Evolutionary conservation across 2,888 invertebrate genomes (phyloP), one percentile per base, ranked within the genome.

Genomic region (Ashinkailepas kermadecensis): DNA sequence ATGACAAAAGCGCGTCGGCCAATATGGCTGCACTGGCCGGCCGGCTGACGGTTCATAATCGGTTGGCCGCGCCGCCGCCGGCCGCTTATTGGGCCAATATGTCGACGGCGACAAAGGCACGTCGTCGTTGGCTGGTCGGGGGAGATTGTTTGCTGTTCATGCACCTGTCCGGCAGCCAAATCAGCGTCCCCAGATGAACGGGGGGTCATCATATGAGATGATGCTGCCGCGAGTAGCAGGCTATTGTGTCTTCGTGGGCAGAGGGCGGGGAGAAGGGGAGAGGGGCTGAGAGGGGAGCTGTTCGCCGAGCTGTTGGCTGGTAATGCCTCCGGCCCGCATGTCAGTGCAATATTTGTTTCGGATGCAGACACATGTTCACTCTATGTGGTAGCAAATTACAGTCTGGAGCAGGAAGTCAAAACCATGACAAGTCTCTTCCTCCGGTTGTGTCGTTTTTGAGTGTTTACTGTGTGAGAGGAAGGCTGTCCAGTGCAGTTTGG

Each of bases 71-170:
- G 70, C 70, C 12, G 70, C 70, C 70, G 70, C 1, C 70, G 7
- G 70, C 70, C 70, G 70, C 15, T 70, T 70, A 70, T 70, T 70
- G 70, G 70, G 70, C 70, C 39, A 25, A 23, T 70, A 23, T 39
- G 70, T 70, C 70, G 70, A 15, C 70, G 70, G 23, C 70, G 70
- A 70, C 70, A 70, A 70, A 70, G 70, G 70, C 13, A 6, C 39
- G 9, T 13, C 15, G 39, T 39, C 70, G 67, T 12, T 25, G 23
- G 67, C 67, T 0, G 67, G 12, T 25, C 15, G 15, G 25, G 25
- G 70, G 25, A 39, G 70, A 70, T 70, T 70, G 70, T 70, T 70
- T 70, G 70, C 70, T 70, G 70, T 70, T 70, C 70, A 70, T 70
- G 70, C 70, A 70, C 70, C 70, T 70, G 70, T 70, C 39, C 39